phyloP scores from a whole-genome alignment of 2,797 vertebrate genomes.

The Odontamblyopus rebecca region DNA sequence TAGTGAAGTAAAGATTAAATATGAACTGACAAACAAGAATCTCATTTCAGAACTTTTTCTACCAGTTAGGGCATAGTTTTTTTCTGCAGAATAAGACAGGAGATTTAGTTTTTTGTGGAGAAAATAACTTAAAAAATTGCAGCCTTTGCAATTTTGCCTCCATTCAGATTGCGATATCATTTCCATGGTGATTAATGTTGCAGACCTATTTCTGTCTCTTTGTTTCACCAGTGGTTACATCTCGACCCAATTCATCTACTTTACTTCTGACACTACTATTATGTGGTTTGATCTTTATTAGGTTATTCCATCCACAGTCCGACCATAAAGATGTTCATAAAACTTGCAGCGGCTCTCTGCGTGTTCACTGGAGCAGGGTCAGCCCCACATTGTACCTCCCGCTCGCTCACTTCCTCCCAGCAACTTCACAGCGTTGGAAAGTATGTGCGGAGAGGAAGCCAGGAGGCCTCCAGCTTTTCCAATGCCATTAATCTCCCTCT shows the following conservation, averaged over 20 bases:
- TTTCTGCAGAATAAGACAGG: no score
- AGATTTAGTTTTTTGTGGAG: no score
- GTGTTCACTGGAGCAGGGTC: slow-evolving; percentile 62
- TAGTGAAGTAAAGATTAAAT: no score
- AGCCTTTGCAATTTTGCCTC: no score
- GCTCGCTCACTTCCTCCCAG: slow-evolving; percentile 69
- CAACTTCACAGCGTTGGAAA: slow-evolving; percentile 53
- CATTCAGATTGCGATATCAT: no score
- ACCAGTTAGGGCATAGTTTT: no score
- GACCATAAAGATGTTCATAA: slow-evolving; percentile 60
- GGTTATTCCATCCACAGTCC: slow-evolving; percentile 44
- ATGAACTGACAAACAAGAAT: no score
- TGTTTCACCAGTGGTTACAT: slow-evolving; percentile 25
- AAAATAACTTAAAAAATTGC: no score
- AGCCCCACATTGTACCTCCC: slow-evolving; percentile 72
- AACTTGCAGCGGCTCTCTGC: slow-evolving; percentile 51
- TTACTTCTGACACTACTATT: slow-evolving; percentile 40
- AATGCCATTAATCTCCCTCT: slow-evolving; percentile 59
- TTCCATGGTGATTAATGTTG: no score
- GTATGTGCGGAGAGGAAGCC: slow-evolving; percentile 39
- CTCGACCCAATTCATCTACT: slow-evolving; percentile 44
- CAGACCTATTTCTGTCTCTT: no score
- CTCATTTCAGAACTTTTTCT: no score
- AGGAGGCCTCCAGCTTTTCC: slow-evolving; percentile 33
- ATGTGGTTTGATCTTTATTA: slow-evolving; percentile 51